phyloP scores from a whole-genome alignment of 2,113 vertebrate species.

The Stigmatopora argus region DNA sequence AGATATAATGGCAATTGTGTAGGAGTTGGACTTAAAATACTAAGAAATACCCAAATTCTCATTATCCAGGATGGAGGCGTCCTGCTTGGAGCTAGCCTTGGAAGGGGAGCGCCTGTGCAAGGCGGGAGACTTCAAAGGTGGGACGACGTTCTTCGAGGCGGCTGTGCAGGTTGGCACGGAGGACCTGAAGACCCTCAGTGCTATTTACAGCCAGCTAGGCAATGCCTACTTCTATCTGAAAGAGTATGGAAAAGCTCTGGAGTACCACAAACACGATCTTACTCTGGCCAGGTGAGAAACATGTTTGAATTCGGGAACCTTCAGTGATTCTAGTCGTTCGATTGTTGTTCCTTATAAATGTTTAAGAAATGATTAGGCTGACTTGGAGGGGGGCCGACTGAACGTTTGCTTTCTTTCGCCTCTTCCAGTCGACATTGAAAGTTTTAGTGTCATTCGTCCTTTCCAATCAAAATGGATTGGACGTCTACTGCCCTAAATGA shows the following conservation, averaged over 20 bases:
- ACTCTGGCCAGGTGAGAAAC: conserved; percentile 84
- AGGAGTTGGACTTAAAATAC: conserved; percentile 13
- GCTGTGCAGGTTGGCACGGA: conserved; percentile 94
- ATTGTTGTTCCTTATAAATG: not conserved
- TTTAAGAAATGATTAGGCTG: too few species aligned
- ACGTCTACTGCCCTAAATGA: not conserved
- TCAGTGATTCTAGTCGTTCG: not conserved
- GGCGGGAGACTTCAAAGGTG: conserved; percentile 87
- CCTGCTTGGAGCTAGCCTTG: conserved; percentile 90
- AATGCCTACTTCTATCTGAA: conserved; percentile 98
- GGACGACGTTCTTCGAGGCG: conserved; percentile 89
- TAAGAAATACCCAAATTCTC: not conserved
- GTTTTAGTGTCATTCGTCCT: too few species aligned
- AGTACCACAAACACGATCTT: conserved; percentile 91
- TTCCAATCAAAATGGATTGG: too few species aligned
- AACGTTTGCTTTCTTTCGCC: too few species aligned
- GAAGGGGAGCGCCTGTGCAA: conserved; percentile 95
- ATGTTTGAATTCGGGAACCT: not conserved
- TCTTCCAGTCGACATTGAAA: too few species aligned
- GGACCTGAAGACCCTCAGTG: conserved; percentile 94
- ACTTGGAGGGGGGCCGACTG: too few species aligned
- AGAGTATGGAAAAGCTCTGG: conserved; percentile 87
- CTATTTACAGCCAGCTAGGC: conserved; percentile 97
- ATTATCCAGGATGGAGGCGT: conserved; percentile 87
- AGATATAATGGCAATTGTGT: conserved; percentile 23